Evolutionary conservation across 2,113 vertebrate genomes (phyloP).

Genomic region (Antechinus flavipes): DNA sequence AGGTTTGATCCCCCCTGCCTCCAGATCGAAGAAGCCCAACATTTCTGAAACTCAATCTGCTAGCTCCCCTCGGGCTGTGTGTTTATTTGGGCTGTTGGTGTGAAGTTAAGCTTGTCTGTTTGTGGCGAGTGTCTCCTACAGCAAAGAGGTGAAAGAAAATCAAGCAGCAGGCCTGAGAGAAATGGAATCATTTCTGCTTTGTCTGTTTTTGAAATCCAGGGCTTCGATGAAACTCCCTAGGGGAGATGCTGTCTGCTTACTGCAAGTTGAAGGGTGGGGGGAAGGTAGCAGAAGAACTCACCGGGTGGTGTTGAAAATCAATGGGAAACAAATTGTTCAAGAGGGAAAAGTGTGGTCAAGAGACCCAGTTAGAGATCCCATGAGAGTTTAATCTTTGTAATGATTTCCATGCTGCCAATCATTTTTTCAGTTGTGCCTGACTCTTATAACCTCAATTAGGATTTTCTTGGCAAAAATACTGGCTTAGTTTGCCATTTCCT

Average conservation of each 20-base stretch:
- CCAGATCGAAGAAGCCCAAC: conserved; percentile 26
- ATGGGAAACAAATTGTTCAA: not conserved
- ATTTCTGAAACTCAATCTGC: conserved; percentile 46
- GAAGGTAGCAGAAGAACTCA: not conserved
- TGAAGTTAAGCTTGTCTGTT: not conserved
- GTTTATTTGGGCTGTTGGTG: not conserved
- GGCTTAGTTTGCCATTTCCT: no score
- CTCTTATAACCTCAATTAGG: not conserved
- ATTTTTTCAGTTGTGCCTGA: not conserved
- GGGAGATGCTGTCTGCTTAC: not conserved
- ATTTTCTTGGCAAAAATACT: no score
- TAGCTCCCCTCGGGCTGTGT: not conserved
- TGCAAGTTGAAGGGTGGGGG: not conserved
- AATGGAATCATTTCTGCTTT: accelerated
- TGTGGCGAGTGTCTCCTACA: not conserved
- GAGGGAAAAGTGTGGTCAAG: not conserved
- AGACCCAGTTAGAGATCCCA: not conserved
- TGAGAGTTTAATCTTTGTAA: not conserved
- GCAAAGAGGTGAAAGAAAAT: not conserved
- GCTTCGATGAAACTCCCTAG: not conserved
- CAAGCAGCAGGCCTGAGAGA: not conserved
- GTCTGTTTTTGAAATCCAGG: not conserved
- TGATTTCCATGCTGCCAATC: not conserved
- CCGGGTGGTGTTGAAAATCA: not conserved
- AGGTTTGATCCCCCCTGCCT: not conserved